Evolutionary conservation across 2,888 invertebrate species (phyloP).

Genomic region (Mimumesa dahlbomi): DNA sequence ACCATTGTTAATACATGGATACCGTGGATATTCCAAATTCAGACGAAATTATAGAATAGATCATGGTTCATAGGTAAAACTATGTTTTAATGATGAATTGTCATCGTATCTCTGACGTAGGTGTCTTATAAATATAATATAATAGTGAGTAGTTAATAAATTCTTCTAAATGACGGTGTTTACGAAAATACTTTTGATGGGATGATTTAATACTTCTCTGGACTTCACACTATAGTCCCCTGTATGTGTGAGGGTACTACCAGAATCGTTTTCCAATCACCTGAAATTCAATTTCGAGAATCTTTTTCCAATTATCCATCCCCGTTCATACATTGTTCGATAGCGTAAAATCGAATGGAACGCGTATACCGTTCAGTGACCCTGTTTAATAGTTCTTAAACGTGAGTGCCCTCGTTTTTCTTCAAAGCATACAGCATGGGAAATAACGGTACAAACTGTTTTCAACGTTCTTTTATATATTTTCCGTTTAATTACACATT

Average conservation of each 20-base stretch:
- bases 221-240: neutral
- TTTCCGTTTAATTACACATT: neutral
- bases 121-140: no score
- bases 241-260: neutral
- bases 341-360: slow-evolving; percentile 45
- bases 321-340: slow-evolving; percentile 15
- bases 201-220: neutral
- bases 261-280: neutral
- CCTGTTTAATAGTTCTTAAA: slow-evolving; percentile 56
- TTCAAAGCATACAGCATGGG: slow-evolving; percentile 31
- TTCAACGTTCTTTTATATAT: slow-evolving; percentile 14
- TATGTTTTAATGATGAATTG: no score
- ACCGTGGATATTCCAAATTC: no score
- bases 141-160: no score
- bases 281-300: slow-evolving; percentile 9
- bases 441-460: slow-evolving; percentile 45
- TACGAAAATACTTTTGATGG: no score
- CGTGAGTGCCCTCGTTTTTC: slow-evolving; percentile 45
- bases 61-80: no score
- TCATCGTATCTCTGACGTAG: no score
- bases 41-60: no score
- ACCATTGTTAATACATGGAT: no score
- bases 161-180: no score
- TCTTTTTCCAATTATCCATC: slow-evolving; percentile 1
- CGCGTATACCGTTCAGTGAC: slow-evolving; percentile 56